Evolutionary conservation across 2,888 invertebrate species (phyloP).

Genomic region (Cheilosia variabilis): DNA sequence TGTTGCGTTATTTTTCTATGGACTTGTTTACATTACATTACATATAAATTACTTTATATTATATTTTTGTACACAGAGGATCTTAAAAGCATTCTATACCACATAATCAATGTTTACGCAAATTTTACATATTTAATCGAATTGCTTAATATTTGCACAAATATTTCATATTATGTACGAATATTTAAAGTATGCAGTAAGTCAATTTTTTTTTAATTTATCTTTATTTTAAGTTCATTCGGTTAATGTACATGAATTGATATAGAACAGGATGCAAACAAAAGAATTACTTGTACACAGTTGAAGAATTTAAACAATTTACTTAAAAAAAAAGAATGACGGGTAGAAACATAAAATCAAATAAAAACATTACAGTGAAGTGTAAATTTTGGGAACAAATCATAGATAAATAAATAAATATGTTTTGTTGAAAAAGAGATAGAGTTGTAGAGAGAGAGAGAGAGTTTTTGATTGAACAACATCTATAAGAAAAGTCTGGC

Average conservation of each 20-base stretch:
- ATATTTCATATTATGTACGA: constrained; percentile 27
- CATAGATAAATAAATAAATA: constrained; percentile 43
- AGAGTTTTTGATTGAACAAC: constrained; percentile 76
- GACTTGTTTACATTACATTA: constrained; percentile 41
- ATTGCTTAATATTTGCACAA: constrained; percentile 30
- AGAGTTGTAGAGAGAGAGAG: constrained; percentile 71
- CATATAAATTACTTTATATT: constrained; percentile 34
- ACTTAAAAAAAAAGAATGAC: constrained; percentile 8
- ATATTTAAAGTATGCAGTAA: constrained; percentile 32
- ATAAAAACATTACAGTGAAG: constrained; percentile 31
- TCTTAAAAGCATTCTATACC: constrained; percentile 51
- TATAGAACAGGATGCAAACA: constrained; percentile 68
- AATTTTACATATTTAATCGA: constrained; percentile 14
- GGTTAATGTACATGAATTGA: constrained; percentile 69
- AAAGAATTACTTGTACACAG: constrained; percentile 68
- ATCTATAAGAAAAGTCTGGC: constrained; percentile 74
- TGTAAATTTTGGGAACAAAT: constrained; percentile 38
- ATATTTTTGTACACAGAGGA: constrained; percentile 44
- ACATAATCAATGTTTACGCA: constrained; percentile 44
- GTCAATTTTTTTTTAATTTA: constrained; percentile 14
- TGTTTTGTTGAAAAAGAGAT: constrained; percentile 52
- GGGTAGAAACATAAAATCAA: constrained; percentile 12
- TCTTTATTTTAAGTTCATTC: constrained; percentile 45
- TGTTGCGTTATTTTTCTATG: constrained; percentile 29
- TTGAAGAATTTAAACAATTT: constrained; percentile 41